Percentiles rank a stretch among this genome's conserved stretches.
phyloP scores from a whole-genome alignment of 2,797 vertebrate species.

The Arrhamphus sclerolepis region DNA sequence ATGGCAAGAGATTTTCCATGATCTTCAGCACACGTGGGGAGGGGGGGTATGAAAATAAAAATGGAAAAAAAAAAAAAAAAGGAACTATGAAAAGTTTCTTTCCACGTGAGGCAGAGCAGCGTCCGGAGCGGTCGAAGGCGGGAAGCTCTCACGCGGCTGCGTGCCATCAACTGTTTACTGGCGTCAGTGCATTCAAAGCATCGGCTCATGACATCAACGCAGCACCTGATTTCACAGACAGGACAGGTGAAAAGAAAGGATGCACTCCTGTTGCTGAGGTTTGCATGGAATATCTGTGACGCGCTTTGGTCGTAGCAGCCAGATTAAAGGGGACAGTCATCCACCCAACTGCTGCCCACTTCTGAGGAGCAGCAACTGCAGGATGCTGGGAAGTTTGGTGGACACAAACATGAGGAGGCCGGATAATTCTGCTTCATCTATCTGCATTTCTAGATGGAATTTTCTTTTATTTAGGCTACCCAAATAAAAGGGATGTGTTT shows the following conservation, averaged over 20 bases:
- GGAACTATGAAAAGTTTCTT: conserved; percentile 50
- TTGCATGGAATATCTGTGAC: too few relatives aligned
- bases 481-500: too few relatives aligned
- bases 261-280: too few relatives aligned
- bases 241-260: conserved; percentile 36
- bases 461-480: too few relatives aligned
- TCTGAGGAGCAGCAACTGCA: too few relatives aligned
- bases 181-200: conserved; percentile 65
- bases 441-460: too few relatives aligned
- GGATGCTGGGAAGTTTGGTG: too few relatives aligned
- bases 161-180: conserved; percentile 71
- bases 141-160: conserved; percentile 41
- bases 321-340: too few relatives aligned
- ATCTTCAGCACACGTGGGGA: conserved; percentile 51
- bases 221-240: conserved; percentile 22
- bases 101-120: conserved; percentile 27
- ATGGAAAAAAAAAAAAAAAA: conserved; percentile 13
- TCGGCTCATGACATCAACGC: conserved; percentile 66
- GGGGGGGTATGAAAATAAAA: conserved; percentile 4
- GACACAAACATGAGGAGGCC: too few relatives aligned
- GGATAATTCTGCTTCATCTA: too few relatives aligned
- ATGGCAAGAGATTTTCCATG: conserved; percentile 78
- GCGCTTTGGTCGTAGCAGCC: too few relatives aligned
- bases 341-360: too few relatives aligned
- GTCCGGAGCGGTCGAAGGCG: conserved; percentile 10